Conservation (phyloP, 2,888 invertebrate species). For the Polydrusus tereticollis region DNA sequence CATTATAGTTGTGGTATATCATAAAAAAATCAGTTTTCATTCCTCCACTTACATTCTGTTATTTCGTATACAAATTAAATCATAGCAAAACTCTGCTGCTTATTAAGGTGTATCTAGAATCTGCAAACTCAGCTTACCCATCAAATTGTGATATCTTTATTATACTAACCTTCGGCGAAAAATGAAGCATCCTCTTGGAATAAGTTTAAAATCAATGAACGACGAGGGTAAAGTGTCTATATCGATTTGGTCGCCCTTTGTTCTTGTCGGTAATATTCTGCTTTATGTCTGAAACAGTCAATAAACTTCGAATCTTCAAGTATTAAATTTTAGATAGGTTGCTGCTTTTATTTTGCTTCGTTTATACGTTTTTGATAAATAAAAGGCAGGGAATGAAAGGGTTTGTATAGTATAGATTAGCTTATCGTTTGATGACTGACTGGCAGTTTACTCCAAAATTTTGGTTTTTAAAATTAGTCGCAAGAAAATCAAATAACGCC, state of each 20-base stretch:
- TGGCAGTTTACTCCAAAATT: too few relatives aligned
- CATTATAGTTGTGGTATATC: too few relatives aligned
- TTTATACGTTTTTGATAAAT: not conserved
- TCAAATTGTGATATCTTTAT: slow-evolving; percentile 32
- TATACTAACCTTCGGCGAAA: slow-evolving; percentile 25
- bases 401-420: too few relatives aligned
- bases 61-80: too few relatives aligned
- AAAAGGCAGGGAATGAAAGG: not conserved
- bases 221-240: slow-evolving; percentile 55
- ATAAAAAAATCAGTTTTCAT: too few relatives aligned
- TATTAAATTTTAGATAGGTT: slow-evolving; percentile 35
- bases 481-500: too few relatives aligned
- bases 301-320: slow-evolving; percentile 31
- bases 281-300: slow-evolving; percentile 39
- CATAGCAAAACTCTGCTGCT: too few relatives aligned
- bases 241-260: slow-evolving; percentile 41
- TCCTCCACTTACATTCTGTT: too few relatives aligned
- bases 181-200: slow-evolving; percentile 47
- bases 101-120: not conserved
- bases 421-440: too few relatives aligned
- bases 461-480: too few relatives aligned
- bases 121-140: slow-evolving; percentile 11
- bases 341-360: not conserved
- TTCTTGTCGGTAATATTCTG: slow-evolving; percentile 30
- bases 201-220: slow-evolving; percentile 58